These are phyloP conservation scores for Hemibagrus guttatus DNA, from an alignment of 2,797 vertebrate species.

Conservation along the genomic window DNA sequence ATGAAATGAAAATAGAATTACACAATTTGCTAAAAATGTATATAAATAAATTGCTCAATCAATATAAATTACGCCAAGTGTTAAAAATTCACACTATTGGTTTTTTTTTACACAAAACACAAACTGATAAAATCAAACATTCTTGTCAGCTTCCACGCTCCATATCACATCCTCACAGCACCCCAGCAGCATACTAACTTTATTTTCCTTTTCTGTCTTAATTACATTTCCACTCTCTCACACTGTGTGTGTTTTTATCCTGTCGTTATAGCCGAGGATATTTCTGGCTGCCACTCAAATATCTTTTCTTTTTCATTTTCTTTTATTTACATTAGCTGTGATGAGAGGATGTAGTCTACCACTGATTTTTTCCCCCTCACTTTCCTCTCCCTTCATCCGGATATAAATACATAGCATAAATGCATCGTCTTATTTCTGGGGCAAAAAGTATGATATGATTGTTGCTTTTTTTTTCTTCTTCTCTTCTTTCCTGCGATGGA, in stretches of 20 bases:
- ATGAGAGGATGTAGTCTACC: neutral
- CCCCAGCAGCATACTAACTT: neutral
- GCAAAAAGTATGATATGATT: neutral
- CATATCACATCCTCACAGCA: neutral
- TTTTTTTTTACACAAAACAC: neutral
- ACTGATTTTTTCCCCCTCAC: neutral
- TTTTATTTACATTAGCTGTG: constrained; percentile 22
- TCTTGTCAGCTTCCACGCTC: neutral
- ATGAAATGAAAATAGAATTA: no score
- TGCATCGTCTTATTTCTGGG: constrained; percentile 16
- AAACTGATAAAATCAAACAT: neutral
- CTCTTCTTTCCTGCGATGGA: neutral
- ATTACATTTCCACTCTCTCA: constrained; percentile 16
- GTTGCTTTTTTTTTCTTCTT: neutral
- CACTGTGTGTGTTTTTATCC: neutral
- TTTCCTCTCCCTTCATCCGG: neutral
- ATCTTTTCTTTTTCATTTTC: neutral
- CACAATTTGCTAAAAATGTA: no score
- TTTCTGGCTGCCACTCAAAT: neutral
- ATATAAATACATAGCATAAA: constrained; percentile 9
- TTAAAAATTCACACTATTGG: no score
- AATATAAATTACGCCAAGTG: no score
- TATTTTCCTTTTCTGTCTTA: neutral
- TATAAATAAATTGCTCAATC: no score
- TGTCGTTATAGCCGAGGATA: neutral